Evolutionary conservation across 2,888 invertebrate genomes (phyloP), one percentile per base, ranked within the genome.

Genomic region (Troilus luridus): DNA sequence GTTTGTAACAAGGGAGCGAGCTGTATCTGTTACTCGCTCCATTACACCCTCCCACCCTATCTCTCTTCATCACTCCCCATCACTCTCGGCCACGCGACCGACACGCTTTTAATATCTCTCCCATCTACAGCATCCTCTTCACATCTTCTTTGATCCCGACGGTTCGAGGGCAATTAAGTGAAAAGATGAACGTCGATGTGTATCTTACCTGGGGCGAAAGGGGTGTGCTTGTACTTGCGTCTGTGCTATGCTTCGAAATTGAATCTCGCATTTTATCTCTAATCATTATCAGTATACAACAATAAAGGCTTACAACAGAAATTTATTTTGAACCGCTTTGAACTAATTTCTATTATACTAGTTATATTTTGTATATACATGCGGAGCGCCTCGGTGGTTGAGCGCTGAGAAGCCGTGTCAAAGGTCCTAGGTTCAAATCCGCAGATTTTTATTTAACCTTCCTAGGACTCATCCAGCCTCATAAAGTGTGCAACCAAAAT

Each of bases 81-180:
- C 12, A 2, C 3, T 56, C 19, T 12, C 10, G 0, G 81, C 54
- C 81, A 85, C 81, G 81, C 56, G 81, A 27, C 81, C 81, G 54
- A 19, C 81, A 85, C 81, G 81, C 81, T 85, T 85, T 85, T 56
- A 85, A 56, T 56, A 85, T 41, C 81, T 54, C 81, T 67, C 67
- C n/a, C 19, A 67, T 67, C 67, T 67, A 12, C 27, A 85, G 19
- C 12, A 10, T 11, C 10, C 56, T 21, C 81, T 85, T 77, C 41
- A 77, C 17, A 19, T 21, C 10, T 77, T 54, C 54, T 77, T 77
- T 77, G 77, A 77, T 77, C 77, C 17, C 27, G 7, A 7, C 21
- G 21, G 62, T 21, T 62, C 64, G n/a, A 59, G 24, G 10, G 64
- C 72, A 72, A 72, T 67, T 67, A 67, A 67, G 64, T 67, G 11